phyloP scores from a whole-genome alignment of 2,113 vertebrate species.

The Brachirus orientalis region DNA sequence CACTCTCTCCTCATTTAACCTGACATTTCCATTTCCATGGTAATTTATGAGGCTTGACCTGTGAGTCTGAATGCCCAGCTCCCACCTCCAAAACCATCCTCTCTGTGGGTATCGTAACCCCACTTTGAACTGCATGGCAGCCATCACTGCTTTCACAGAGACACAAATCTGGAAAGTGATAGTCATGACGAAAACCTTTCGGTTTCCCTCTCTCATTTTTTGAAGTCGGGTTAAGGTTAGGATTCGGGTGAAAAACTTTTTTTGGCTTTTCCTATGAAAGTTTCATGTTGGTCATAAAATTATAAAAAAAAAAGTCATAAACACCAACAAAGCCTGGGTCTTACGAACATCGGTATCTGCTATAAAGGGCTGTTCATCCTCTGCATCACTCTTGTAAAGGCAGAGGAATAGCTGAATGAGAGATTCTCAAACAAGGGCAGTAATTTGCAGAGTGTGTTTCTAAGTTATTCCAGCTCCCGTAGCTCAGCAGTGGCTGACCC shows the following conservation, averaged over 20 bases:
- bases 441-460: slow-evolving; percentile 77
- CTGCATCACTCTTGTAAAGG: slow-evolving; percentile 20
- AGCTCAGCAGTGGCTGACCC: slow-evolving; percentile 78
- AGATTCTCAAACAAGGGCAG: slow-evolving; percentile 69
- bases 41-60: slow-evolving; percentile 60
- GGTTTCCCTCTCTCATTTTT: slow-evolving; percentile 15
- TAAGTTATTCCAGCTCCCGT: slow-evolving; percentile 80
- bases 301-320: neutral
- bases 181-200: slow-evolving; percentile 35
- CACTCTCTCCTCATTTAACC: slow-evolving; percentile 26
- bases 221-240: neutral
- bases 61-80: slow-evolving; percentile 28
- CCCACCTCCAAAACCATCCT: slow-evolving; percentile 24
- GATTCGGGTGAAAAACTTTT: slow-evolving; percentile 15
- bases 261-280: slow-evolving; percentile 3
- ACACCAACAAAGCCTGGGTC: neutral
- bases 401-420: slow-evolving; percentile 59
- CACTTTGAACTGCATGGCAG: slow-evolving; percentile 43
- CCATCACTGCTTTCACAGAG: slow-evolving; percentile 16
- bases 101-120: slow-evolving; percentile 31
- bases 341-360: neutral
- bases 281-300: slow-evolving; percentile 3
- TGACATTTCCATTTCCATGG: slow-evolving; percentile 49
- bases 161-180: slow-evolving; percentile 19
- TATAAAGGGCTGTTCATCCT: neutral